phyloP scores from a whole-genome alignment of 2,797 vertebrate genomes.

The Sitta carolinensis region DNA sequence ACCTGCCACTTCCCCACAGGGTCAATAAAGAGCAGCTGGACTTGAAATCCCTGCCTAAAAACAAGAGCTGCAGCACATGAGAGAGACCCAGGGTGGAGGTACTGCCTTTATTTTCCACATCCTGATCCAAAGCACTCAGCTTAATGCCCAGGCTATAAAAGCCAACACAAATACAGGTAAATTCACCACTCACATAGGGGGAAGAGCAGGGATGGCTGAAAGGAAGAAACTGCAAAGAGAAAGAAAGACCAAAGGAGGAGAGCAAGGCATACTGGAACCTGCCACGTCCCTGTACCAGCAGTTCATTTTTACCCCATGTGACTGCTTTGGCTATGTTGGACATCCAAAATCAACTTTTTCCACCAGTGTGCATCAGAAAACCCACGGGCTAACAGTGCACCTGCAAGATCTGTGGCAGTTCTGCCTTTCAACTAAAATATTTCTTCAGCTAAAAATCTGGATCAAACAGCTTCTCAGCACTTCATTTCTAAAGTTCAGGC shows the following conservation, averaged over 20 bases:
- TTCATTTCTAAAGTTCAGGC: background rate
- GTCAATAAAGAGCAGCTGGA: conserved; percentile 51
- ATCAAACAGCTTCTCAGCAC: background rate
- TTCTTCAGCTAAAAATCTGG: background rate
- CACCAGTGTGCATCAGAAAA: background rate
- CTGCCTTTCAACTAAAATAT: background rate
- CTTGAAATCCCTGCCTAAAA: conserved; percentile 47
- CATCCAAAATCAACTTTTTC: background rate
- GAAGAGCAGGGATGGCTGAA: background rate
- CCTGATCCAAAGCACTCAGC: background rate
- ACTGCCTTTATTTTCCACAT: background rate
- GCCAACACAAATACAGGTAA: background rate
- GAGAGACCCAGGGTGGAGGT: background rate
- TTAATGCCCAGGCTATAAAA: background rate
- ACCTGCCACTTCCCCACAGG: conserved; percentile 38
- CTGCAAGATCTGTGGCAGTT: background rate
- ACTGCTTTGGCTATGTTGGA: background rate
- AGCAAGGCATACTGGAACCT: background rate
- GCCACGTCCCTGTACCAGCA: background rate
- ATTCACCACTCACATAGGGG: background rate
- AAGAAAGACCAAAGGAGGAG: background rate
- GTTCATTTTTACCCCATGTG: background rate
- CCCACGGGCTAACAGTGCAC: background rate
- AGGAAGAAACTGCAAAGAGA: background rate
- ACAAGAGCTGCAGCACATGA: conserved; percentile 13